Base-by-base conservation (phyloP, 1,140 invertebrate genomes). In the Drosophila ambigua region DNA sequence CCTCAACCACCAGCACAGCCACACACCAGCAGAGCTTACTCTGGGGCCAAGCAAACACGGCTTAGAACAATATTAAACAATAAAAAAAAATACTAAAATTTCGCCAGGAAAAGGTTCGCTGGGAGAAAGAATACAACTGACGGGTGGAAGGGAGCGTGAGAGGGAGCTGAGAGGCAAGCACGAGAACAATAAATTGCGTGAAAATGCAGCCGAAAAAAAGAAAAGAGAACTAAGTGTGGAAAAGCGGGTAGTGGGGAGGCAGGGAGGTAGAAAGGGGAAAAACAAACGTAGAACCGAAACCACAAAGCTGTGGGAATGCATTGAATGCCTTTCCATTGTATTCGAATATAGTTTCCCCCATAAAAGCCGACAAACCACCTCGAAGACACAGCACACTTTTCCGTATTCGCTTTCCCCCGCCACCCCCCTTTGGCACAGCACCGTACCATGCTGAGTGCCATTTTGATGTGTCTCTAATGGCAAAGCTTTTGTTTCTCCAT, bases 61-160 rank as follows among this genome's bases (percentile, higher is more conserved):
- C 84, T 88, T 83, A 88, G 72, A 88, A 88, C 83, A 88, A 88
- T 88, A 89, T 88, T 88, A 88, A 88, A 88, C 79, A 88, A 88
- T 74, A 51, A 51, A 54, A 28, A 28, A 49, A 44, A 48, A 53
- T 5, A 62, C 4, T 2, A 46, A 62, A 55, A 59, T 24, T 58
- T 68, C 31, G 15, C 62, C 48, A 66, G 53, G 57, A 48, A 68
- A 41, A 46, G 39, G 55, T 35, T 35, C 9, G 31, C 9, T 8
- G 28, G 1, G 28, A 4, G 23, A 28, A 6, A 28, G 26, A 28
- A 28, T 7, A 28, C 1, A 5, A 28, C 2, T 24, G 7, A 6
- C 0, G 52, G 49, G 48, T 46, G 35, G 31, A 55, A 51, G 49
- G 66, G 39, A 26, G 46, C 13, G 31, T 15, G 4, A 15, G 15